Conservation (phyloP, 2,797 vertebrate genomes). For the Knipowitschia caucasica region DNA sequence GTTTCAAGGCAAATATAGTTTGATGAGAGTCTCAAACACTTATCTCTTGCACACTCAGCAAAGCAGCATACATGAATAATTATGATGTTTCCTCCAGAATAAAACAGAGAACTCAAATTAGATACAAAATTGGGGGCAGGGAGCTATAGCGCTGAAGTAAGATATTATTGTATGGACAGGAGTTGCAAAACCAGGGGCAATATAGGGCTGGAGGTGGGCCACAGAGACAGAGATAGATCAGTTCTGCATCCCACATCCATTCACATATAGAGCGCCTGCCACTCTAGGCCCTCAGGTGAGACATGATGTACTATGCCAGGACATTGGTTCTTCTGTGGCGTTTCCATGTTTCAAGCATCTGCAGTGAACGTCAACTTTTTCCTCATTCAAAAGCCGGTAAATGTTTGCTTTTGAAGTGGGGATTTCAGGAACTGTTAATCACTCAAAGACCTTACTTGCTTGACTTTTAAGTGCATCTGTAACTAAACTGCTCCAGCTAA, state of each 20-base stretch:
- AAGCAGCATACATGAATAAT: constrained; percentile 8
- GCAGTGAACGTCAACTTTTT: not conserved
- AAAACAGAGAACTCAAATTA: not conserved
- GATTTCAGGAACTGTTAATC: too few relatives aligned
- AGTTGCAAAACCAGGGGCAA: not conserved
- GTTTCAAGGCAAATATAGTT: constrained; percentile 47
- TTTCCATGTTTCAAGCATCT: not conserved
- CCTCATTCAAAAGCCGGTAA: not conserved
- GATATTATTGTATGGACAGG: not conserved
- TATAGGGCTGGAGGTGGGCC: not conserved
- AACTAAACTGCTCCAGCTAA: too few relatives aligned
- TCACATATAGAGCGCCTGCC: not conserved
- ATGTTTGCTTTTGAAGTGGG: too few relatives aligned
- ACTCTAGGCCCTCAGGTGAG: not conserved
- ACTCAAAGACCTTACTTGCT: too few relatives aligned
- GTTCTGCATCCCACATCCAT: not conserved
- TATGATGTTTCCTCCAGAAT: constrained; percentile 25
- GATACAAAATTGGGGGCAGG: not conserved
- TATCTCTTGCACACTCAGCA: constrained; percentile 30
- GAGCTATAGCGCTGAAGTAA: not conserved
- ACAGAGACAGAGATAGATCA: not conserved
- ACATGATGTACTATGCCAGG: not conserved
- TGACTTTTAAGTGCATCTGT: too few relatives aligned
- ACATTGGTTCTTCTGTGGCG: not conserved
- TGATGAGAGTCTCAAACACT: constrained; percentile 40